These are phyloP conservation scores for Pentalonia nigronervosa DNA, from an alignment of 1,140 invertebrate genomes.

Conservation along the genomic window DNA sequence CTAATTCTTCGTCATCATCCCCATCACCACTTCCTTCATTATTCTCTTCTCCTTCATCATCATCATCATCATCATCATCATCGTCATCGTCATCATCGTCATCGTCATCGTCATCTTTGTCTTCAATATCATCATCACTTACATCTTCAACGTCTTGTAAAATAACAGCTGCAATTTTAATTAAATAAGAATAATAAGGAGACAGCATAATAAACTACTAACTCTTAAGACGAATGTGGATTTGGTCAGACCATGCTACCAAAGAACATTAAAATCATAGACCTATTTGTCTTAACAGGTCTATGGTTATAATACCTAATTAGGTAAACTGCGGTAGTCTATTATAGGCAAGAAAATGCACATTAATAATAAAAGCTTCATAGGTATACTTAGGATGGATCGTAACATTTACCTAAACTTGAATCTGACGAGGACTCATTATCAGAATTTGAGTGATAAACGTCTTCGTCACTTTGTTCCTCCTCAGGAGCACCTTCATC, in stretches of 20 bases:
- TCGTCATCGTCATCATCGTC: slow-evolving; percentile 60
- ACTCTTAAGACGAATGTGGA: neutral
- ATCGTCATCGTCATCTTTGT: slow-evolving; percentile 60
- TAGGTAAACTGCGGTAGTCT: neutral
- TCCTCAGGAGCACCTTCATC: neutral
- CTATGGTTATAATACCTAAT: neutral
- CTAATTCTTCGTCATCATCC: neutral
- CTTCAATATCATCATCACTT: slow-evolving; percentile 64
- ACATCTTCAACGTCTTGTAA: slow-evolving; percentile 26
- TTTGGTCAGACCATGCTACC: neutral
- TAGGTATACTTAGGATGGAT: no score
- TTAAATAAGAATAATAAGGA: neutral
- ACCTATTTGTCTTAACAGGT: neutral
- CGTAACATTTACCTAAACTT: slow-evolving; percentile 22
- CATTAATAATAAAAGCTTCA: neutral
- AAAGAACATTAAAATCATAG: neutral
- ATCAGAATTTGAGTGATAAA: neutral
- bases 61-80: neutral
- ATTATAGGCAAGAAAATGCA: neutral
- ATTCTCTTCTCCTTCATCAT: slow-evolving; percentile 60
- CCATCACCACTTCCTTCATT: no score
- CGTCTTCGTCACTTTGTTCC: neutral
- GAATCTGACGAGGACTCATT: slow-evolving; percentile 38
- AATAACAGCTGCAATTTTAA: neutral
- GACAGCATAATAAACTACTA: neutral